A percentile compares a stretch with the other conserved stretches of the same genome.
phyloP scores from a whole-genome alignment of 2,888 invertebrate species.

The Amphipoea oculea region DNA sequence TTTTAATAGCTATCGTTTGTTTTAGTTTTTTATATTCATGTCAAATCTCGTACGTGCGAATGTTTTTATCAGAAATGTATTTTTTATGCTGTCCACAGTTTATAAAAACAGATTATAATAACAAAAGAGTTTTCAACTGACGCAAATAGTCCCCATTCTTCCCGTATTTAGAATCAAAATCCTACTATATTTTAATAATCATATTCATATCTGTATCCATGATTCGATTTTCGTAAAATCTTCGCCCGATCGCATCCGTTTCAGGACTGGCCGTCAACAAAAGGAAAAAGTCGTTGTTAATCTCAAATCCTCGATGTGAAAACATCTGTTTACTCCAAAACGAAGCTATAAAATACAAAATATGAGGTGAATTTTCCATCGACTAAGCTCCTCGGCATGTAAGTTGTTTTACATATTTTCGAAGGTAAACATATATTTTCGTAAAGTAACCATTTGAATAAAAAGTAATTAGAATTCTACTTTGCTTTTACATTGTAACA shows the following conservation, averaged over 20 bases:
- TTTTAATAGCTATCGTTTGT: background rate
- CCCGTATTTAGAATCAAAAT: slow-evolving; percentile 43
- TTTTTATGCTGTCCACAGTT: background rate
- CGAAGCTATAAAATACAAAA: slow-evolving; percentile 64
- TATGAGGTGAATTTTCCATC: slow-evolving; percentile 55
- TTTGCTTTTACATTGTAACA: slow-evolving; percentile 13
- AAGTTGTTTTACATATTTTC: slow-evolving; percentile 67
- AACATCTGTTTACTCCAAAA: slow-evolving; percentile 63
- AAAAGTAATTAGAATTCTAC: slow-evolving; percentile 32
- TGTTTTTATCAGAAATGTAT: background rate
- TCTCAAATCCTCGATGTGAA: slow-evolving; percentile 66
- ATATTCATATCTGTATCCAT: slow-evolving; percentile 53
- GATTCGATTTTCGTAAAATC: slow-evolving; percentile 60
- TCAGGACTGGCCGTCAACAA: slow-evolving; percentile 61
- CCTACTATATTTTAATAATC: slow-evolving; percentile 51
- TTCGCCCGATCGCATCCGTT: slow-evolving; percentile 46
- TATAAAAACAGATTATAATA: background rate
- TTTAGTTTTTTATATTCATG: background rate
- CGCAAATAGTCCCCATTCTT: slow-evolving; percentile 12
- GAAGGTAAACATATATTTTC: slow-evolving; percentile 53
- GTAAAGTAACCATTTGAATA: slow-evolving; percentile 35
- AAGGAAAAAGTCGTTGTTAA: slow-evolving; percentile 70
- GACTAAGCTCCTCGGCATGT: slow-evolving; percentile 59
- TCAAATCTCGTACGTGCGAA: background rate
- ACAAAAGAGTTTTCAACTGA: background rate